Conservation (phyloP, 2,888 invertebrate species). For the Trichopoda pennipes region DNA sequence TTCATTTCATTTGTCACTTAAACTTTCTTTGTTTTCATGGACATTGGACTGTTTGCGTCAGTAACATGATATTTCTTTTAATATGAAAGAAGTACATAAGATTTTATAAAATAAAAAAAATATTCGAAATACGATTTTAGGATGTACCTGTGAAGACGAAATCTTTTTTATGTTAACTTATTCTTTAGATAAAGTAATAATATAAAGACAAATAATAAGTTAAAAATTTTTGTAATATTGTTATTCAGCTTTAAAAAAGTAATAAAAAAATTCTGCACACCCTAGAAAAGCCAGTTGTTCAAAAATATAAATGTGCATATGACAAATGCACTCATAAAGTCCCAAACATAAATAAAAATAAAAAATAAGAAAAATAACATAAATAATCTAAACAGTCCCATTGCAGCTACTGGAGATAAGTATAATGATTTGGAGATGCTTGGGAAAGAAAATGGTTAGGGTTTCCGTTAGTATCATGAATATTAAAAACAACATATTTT, state of each 20-base stretch:
- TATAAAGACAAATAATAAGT: too few relatives aligned
- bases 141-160: not conserved
- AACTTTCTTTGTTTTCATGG: conserved; percentile 71
- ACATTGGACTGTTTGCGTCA: conserved; percentile 78
- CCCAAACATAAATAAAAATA: conserved; percentile 7
- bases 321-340: conserved; percentile 55
- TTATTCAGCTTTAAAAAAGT: too few relatives aligned
- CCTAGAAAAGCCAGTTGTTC: conserved; percentile 18
- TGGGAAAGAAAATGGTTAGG: too few relatives aligned
- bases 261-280: not conserved
- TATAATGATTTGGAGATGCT: too few relatives aligned
- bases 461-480: too few relatives aligned
- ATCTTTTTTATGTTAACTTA: too few relatives aligned
- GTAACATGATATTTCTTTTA: conserved; percentile 73
- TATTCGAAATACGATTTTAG: conserved; percentile 7
- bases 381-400: too few relatives aligned
- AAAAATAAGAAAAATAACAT: too few relatives aligned
- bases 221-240: too few relatives aligned
- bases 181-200: too few relatives aligned
- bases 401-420: too few relatives aligned
- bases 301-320: conserved; percentile 47
- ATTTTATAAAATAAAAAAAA: conserved; percentile 25
- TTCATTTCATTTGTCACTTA: not conserved
- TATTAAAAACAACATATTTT: too few relatives aligned
- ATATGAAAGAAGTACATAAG: conserved; percentile 28